Conservation (phyloP, 2,113 vertebrate genomes). For the Ophiodon elongatus region DNA sequence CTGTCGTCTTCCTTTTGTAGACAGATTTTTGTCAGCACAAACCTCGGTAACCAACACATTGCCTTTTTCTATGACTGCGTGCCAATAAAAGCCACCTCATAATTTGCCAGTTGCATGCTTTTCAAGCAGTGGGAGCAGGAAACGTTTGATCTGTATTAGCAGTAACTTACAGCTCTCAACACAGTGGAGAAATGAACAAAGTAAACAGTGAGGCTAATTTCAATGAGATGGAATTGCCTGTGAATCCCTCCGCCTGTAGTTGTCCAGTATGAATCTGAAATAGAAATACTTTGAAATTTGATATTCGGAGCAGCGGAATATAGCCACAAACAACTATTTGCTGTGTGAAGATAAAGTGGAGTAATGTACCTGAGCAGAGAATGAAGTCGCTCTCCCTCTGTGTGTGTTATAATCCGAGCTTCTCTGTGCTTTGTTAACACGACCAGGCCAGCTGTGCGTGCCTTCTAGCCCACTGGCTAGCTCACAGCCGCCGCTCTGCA, state of each 20-base stretch:
- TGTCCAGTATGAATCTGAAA: background rate
- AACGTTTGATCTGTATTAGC: background rate
- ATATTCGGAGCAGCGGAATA: background rate
- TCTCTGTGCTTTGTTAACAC: no score
- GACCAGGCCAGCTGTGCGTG: no score
- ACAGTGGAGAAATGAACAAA: background rate
- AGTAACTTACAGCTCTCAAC: background rate
- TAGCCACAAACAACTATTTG: background rate
- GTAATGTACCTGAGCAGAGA: no score
- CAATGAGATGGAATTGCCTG: background rate
- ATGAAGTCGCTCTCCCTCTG: no score
- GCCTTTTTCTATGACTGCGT: background rate
- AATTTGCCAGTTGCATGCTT: background rate
- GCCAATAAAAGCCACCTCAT: background rate
- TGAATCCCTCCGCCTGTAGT: no score
- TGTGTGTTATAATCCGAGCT: no score
- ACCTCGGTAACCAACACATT: background rate
- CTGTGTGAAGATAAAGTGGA: background rate
- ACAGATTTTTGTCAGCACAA: background rate
- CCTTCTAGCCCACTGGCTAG: no score
- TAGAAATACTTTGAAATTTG: background rate
- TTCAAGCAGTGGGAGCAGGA: background rate
- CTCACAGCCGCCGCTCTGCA: no score
- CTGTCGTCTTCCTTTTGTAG: background rate
- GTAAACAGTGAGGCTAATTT: background rate